Conservation (phyloP, 2,888 invertebrate genomes). For the Timema podura region DNA sequence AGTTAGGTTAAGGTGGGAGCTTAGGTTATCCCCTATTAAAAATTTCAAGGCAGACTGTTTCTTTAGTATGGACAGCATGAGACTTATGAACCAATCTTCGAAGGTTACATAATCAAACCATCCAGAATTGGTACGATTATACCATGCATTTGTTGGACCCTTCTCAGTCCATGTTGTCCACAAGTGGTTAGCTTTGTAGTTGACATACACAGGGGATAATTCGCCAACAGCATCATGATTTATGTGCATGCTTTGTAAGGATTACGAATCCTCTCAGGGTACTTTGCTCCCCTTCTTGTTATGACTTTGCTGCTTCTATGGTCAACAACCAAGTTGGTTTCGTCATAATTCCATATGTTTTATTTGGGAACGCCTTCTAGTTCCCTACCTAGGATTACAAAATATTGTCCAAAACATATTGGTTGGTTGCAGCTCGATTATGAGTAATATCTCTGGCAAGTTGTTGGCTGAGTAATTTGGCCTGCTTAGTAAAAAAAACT, state of each 20-base stretch:
- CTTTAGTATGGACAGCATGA: background rate
- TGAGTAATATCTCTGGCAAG: no score
- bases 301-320: background rate
- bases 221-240: background rate
- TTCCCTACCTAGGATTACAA: no score
- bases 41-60: background rate
- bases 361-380: no score
- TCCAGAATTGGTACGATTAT: background rate
- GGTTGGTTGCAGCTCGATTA: no score
- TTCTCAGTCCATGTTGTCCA: background rate
- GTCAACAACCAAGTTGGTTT: background rate
- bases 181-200: background rate
- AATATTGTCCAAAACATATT: no score
- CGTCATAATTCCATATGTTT: no score
- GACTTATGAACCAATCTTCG: conserved; percentile 1
- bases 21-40: background rate
- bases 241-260: background rate
- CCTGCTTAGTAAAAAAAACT: no score
- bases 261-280: background rate
- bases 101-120: background rate
- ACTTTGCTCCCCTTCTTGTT: conserved; percentile 8
- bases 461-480: no score
- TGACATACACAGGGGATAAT: background rate
- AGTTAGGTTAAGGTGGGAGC: background rate
- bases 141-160: no score